Evolutionary conservation across 2,797 vertebrate species (phyloP).

Genomic region (Ibycter americanus): DNA sequence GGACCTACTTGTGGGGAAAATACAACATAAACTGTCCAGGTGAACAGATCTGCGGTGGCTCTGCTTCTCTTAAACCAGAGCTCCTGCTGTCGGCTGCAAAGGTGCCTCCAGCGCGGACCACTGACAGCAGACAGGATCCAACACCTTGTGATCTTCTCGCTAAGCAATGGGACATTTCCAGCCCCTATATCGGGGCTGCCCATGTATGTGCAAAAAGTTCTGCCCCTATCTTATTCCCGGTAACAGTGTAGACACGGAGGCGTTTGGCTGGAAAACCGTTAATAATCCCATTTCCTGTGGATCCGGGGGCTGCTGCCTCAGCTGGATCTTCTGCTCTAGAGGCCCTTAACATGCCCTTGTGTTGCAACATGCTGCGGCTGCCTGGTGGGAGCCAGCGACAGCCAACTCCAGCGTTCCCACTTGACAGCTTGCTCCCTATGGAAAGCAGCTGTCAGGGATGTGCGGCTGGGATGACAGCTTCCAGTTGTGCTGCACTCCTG

Average conservation of each 20-base stretch:
- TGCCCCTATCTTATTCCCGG: not conserved
- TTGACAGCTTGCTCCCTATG: fast-evolving
- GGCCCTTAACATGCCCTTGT: not conserved
- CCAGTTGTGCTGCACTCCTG: not conserved
- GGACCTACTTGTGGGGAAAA: not conserved
- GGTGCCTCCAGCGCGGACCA: not conserved
- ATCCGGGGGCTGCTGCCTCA: not conserved
- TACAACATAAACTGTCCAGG: not conserved
- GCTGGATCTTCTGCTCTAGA: not conserved
- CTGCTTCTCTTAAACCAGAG: not conserved
- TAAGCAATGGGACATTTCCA: not conserved
- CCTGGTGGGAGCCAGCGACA: not conserved
- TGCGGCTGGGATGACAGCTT: not conserved
- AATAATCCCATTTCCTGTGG: not conserved
- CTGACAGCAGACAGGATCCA: not conserved
- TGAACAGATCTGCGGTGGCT: not conserved
- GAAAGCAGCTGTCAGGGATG: not conserved
- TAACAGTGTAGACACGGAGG: not conserved
- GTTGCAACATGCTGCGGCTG: not conserved
- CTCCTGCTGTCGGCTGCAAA: fast-evolving
- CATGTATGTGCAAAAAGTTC: not conserved
- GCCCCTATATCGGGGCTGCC: not conserved
- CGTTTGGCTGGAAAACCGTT: not conserved
- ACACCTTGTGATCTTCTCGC: not conserved
- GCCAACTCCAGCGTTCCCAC: not conserved